phyloP scores from a whole-genome alignment of 2,888 invertebrate species.

The Agrotis clavis region DNA sequence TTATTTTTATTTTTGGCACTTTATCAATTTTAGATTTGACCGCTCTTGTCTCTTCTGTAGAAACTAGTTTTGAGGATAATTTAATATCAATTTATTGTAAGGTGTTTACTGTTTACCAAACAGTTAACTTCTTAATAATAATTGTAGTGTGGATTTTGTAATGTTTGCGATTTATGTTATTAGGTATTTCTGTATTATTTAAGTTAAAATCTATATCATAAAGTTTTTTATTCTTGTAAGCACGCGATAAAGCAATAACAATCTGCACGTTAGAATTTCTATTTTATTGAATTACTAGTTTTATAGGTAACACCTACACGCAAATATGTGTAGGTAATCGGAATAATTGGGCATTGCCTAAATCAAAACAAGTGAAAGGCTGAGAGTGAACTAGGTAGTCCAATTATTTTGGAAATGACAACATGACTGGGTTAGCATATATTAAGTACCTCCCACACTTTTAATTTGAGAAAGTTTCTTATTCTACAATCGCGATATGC shows the following conservation, averaged over 20 bases:
- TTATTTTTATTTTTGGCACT: not conserved
- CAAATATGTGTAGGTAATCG: slow-evolving; percentile 11
- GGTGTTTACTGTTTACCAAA: slow-evolving; percentile 10
- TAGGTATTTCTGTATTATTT: no score
- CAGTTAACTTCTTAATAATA: not conserved
- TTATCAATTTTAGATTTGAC: not conserved
- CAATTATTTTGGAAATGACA: slow-evolving; percentile 33
- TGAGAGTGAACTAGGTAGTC: slow-evolving; percentile 46
- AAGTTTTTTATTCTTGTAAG: not conserved
- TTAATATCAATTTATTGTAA: not conserved
- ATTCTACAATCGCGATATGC: not conserved
- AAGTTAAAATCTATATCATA: not conserved
- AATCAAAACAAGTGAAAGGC: slow-evolving; percentile 56
- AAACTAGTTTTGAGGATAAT: slow-evolving; percentile 13
- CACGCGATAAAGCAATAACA: slow-evolving; percentile 29
- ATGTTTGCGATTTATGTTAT: not conserved
- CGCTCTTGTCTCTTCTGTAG: slow-evolving; percentile 5
- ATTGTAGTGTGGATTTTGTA: not conserved
- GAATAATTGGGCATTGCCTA: slow-evolving; percentile 30
- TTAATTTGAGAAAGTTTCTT: slow-evolving; percentile 4
- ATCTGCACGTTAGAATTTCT: slow-evolving; percentile 12
- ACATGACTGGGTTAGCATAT: not conserved
- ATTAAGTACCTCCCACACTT: slow-evolving; percentile 33
- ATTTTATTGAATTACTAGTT: slow-evolving; percentile 8
- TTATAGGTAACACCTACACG: slow-evolving; percentile 31